Base-by-base conservation (phyloP, 64 coral and sea anemone species). In the Pocillopora verrucosa region DNA sequence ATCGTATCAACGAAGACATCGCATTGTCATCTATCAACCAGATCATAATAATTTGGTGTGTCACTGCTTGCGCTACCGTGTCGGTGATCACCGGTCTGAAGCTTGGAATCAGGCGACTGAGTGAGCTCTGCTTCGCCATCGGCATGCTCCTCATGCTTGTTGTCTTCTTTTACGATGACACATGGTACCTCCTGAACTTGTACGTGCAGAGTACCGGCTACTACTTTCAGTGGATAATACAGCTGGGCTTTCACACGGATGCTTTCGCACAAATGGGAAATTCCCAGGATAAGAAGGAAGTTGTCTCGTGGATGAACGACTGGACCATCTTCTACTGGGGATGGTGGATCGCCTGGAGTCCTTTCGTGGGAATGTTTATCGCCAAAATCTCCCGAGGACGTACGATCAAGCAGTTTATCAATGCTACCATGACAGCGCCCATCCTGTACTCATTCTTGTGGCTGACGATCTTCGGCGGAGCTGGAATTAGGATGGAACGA, bases 321-420 rank as follows among this genome's bases (percentile, higher is more conserved):
- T 87, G 85, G 85, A 87, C 85, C 41, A 87, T 87, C 37, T 87
- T 87, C 69, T 87, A 87, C 85, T 87, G 85, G 85, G 85, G 85
- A 59, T 87, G 85, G 85, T 87, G 85, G 85, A 87, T 87, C 34
- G 85, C 85, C 24, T 87, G 85, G 85, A 76, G 69, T 16, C 85
- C 85, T 17, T 87, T 87, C 20, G 85, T 87, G 1, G 85, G 85
- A 59, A 76, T 87, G 85, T 87, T 87, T 36, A 87, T 87, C 17
- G 85, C 85, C 25, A 73, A 76, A 60, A 87, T 87, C 45, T 87
- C 85, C 69, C 69, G 85, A 75, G 85, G 85, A 60, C 85, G 85
- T 56, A 87, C 85, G 69, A 87, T 87, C 85, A 87, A 75, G 70
- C 85, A 87, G 70, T 87, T 87, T 22, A 87, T 87, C 65, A 87